phyloP scores from a whole-genome alignment of 30 jellyfish, hydroid and myxozoan genomes.

The Turritopsis dohrnii region DNA sequence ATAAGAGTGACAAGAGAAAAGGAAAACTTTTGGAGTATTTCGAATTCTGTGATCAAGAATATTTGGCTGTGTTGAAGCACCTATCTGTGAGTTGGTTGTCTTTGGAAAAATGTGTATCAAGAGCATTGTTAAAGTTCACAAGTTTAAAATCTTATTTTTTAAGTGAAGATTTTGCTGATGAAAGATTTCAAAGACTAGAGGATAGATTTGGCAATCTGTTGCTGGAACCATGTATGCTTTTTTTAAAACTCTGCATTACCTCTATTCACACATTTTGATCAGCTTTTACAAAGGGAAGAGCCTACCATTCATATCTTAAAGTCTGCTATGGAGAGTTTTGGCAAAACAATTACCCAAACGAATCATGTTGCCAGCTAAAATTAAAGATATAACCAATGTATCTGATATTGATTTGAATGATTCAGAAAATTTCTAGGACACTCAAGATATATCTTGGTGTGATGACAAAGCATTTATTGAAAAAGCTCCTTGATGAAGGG shows the following conservation, averaged over 20 bases:
- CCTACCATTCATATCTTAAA: slow-evolving; percentile 42
- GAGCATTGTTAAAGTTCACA: slow-evolving; percentile 17
- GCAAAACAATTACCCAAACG: too few species aligned
- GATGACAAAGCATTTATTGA: too few species aligned
- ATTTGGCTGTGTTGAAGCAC: slow-evolving; percentile 19
- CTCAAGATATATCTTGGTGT: too few species aligned
- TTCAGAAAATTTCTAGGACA: too few species aligned
- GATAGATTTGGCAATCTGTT: slow-evolving; percentile 18
- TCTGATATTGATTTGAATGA: too few species aligned
- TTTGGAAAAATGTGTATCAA: slow-evolving; percentile 33
- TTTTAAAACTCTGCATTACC: slow-evolving; percentile 33
- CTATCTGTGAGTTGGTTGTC: slow-evolving; percentile 39
- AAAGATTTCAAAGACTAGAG: slow-evolving; percentile 30
- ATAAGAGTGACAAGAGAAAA: slow-evolving; percentile 39
- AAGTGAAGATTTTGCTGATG: slow-evolving; percentile 29
- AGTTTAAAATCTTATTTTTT: slow-evolving; percentile 34
- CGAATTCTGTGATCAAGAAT: slow-evolving; percentile 47
- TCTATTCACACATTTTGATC: slow-evolving; percentile 41
- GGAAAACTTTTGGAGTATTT: slow-evolving; percentile 35
- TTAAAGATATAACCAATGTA: too few species aligned
- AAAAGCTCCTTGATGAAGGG: too few species aligned
- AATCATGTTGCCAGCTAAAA: too few species aligned
- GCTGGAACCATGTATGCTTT: slow-evolving; percentile 20
- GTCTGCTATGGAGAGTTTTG: slow-evolving; percentile 35
- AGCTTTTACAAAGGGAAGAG: slow-evolving; percentile 47